Conservation (phyloP, 2,797 vertebrate species). For the Pangasius krempfi region DNA sequence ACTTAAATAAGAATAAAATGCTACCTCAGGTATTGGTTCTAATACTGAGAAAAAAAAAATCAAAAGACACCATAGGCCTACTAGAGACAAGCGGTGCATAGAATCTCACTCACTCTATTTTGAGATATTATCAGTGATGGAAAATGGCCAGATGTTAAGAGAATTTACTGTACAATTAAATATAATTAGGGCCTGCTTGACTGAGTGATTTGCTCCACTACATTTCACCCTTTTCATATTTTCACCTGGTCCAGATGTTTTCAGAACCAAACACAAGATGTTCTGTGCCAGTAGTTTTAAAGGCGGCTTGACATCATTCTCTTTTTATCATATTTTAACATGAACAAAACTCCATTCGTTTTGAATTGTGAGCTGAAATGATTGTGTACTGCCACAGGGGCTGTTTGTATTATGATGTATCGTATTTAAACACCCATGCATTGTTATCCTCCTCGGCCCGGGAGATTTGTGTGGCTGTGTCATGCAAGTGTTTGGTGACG, state of each 20-base stretch:
- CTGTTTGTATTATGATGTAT: constrained; percentile 23
- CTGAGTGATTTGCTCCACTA: not conserved
- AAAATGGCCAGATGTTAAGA: constrained; percentile 18
- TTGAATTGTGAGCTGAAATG: constrained; percentile 7
- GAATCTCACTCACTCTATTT: not conserved
- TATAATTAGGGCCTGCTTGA: not conserved
- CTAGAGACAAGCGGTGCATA: not conserved
- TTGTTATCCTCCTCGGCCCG: constrained; percentile 23
- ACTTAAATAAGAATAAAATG: not conserved
- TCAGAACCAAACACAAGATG: not conserved
- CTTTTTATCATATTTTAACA: not conserved
- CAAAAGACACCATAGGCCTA: not conserved
- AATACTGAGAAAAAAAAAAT: not conserved
- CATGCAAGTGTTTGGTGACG: constrained; percentile 66
- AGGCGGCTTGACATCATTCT: not conserved
- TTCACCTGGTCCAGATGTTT: constrained; percentile 4
- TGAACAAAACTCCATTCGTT: constrained; percentile 15
- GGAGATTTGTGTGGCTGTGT: constrained; percentile 50
- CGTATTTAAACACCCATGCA: constrained; percentile 29
- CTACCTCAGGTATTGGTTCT: not conserved
- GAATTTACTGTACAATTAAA: not conserved
- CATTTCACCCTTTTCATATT: not conserved
- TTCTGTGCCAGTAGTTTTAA: not conserved
- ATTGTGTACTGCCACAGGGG: constrained; percentile 1
- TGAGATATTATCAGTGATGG: not conserved